Base-by-base conservation (phyloP, 1,140 invertebrate genomes). In the Macrobrachium nipponense region DNA sequence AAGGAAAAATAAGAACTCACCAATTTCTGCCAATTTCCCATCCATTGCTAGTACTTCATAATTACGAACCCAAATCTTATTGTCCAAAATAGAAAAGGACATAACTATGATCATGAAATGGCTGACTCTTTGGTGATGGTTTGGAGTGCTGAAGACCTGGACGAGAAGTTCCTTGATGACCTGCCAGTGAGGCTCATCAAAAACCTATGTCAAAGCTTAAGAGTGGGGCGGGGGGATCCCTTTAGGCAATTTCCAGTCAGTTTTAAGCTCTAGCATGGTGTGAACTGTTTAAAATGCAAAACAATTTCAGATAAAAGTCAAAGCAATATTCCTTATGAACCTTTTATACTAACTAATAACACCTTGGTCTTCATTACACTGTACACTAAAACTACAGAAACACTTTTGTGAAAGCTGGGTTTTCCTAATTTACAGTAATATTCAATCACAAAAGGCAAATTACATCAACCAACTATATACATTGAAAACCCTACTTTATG, bases 91-190 rank as follows among this genome's bases (percentile, higher is more conserved):
- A 85, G 95, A 95, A 90, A 99, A 99, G 23, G 96, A 96, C 89
- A 98, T 97, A 0, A 99, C 95, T n/a, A 92, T 99, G 97, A 91
- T 99, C 99, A 90, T 98, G 95, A 91, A 99, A 99, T n/a, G 99
- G 99, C 92, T 99, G 98, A 91, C 97, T 99, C 91, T 98, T 99
- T 12, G 99, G 92, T 99, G 98, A 90, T 98, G 94, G 90, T 98
- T 96, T 0, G 99, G 98, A 0, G 98, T 97, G 23, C 96, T 95
- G 92, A 99, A 99, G 87, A 95, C 96, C 94, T 99, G 95, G 10
- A 94, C 93, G 85, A 99, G 94, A 3, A 99, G 89, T 92, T 99
- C 98, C 91, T 98, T 99, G 11, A 99, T 91, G 4, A 99, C 90
- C 87, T 91, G 91, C 87, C 95, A 96, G 90, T 99, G 96, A 5